Evolutionary conservation across 2,888 invertebrate species (phyloP).

Genomic region (Seira sanloemensis): DNA sequence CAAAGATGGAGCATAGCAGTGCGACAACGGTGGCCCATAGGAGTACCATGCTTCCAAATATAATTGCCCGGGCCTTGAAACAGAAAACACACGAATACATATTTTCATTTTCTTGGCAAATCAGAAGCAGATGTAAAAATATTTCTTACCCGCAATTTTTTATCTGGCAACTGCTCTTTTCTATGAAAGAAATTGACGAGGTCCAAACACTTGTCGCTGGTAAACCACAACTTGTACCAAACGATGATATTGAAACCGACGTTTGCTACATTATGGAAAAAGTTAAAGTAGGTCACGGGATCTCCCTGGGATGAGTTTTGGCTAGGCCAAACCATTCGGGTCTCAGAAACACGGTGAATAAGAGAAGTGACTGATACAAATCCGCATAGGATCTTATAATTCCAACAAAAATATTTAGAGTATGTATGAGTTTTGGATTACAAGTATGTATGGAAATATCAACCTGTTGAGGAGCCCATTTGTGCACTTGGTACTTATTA

Average conservation of each 20-base stretch:
- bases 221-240: slow-evolving; percentile 35
- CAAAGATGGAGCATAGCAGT: slow-evolving; percentile 18
- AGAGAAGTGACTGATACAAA: slow-evolving; percentile 13
- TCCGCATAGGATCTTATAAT: slow-evolving; percentile 21
- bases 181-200: not conserved
- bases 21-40: not conserved
- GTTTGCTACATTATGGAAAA: slow-evolving; percentile 30
- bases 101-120: too few species aligned
- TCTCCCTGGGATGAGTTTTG: slow-evolving; percentile 8
- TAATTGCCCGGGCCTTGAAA: not conserved
- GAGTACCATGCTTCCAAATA: not conserved
- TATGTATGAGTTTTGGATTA: not conserved
- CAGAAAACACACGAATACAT: not conserved
- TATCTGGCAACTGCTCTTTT: not conserved
- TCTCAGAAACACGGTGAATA: slow-evolving; percentile 20
- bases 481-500: not conserved
- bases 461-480: slow-evolving; percentile 34
- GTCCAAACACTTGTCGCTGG: not conserved
- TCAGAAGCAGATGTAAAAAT: too few species aligned
- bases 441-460: not conserved
- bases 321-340: slow-evolving; percentile 18
- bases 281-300: slow-evolving; percentile 33
- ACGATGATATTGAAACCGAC: not conserved
- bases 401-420: not conserved
- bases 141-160: not conserved